These are phyloP conservation scores for Brevimyrus niger DNA, from an alignment of 2,113 vertebrate species.

Conservation along the genomic window DNA sequence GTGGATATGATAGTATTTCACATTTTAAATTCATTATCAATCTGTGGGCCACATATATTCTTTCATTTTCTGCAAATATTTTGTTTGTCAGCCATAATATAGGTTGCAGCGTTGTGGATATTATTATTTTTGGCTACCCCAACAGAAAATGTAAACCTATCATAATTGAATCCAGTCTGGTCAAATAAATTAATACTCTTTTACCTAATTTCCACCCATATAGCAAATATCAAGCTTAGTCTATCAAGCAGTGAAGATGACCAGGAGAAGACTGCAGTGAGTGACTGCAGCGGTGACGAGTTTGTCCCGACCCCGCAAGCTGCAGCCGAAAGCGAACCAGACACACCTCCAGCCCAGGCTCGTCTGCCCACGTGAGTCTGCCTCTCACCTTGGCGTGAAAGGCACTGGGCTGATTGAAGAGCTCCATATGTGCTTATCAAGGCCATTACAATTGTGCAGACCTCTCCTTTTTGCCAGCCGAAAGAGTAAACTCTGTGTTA, in stretches of 20 bases:
- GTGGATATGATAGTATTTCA: no score
- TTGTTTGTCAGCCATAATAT: no score
- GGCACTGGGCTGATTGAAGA: background rate
- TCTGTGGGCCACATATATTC: no score
- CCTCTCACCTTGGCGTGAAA: background rate
- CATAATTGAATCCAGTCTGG: background rate
- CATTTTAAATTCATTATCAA: no score
- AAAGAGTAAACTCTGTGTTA: background rate
- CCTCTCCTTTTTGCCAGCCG: background rate
- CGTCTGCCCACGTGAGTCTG: conserved; percentile 44
- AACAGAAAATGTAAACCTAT: background rate
- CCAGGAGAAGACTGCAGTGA: conserved; percentile 27
- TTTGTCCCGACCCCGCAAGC: conserved; percentile 21
- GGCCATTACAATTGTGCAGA: background rate
- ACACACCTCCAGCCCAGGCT: conserved; percentile 40
- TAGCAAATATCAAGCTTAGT: conserved; percentile 41
- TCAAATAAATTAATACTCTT: background rate
- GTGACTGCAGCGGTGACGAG: conserved; percentile 33
- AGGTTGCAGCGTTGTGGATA: no score
- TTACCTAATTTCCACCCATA: conserved; percentile 25
- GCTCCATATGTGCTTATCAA: background rate
- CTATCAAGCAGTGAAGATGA: conserved; percentile 55
- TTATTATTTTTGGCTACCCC: background rate
- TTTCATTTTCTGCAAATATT: no score
- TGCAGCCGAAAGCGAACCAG: conserved; percentile 31